These are phyloP conservation scores for Danio jaintianensis DNA, from an alignment of 2,797 vertebrate species.

Conservation along the genomic window DNA sequence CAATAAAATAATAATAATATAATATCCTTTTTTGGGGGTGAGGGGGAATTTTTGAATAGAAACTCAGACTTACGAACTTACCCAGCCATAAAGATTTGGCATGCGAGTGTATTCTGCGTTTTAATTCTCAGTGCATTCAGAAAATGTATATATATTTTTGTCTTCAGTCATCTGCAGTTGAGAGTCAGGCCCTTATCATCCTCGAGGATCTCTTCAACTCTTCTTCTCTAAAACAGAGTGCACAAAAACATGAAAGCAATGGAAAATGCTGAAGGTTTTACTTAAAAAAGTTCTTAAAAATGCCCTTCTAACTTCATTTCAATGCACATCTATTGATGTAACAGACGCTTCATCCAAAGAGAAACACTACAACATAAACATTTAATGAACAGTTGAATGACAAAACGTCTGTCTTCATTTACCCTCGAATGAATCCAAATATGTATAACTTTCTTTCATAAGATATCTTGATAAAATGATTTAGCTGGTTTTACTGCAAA, in stretches of 20 bases:
- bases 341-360: background rate
- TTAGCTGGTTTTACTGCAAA: background rate
- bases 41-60: no score
- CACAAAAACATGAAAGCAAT: background rate
- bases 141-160: background rate
- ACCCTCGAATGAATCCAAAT: background rate
- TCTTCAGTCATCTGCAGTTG: slow-evolving; percentile 54
- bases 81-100: background rate
- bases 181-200: slow-evolving; percentile 65
- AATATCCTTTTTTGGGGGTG: no score
- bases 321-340: background rate
- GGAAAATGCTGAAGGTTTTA: background rate
- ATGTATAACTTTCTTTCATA: background rate
- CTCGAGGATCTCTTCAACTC: slow-evolving; percentile 68
- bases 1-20: no score
- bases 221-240: slow-evolving; percentile 61
- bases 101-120: background rate
- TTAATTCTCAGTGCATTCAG: background rate
- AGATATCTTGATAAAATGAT: background rate
- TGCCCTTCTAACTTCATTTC: background rate
- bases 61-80: no score
- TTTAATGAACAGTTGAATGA: background rate
- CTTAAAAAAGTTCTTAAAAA: background rate
- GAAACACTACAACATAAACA: background rate
- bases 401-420: background rate